A percentile compares a stretch with the other conserved stretches of the same genome.
Evolutionary conservation across 2,888 invertebrate species (phyloP).

Genomic region (Cheilosia pagana): DNA sequence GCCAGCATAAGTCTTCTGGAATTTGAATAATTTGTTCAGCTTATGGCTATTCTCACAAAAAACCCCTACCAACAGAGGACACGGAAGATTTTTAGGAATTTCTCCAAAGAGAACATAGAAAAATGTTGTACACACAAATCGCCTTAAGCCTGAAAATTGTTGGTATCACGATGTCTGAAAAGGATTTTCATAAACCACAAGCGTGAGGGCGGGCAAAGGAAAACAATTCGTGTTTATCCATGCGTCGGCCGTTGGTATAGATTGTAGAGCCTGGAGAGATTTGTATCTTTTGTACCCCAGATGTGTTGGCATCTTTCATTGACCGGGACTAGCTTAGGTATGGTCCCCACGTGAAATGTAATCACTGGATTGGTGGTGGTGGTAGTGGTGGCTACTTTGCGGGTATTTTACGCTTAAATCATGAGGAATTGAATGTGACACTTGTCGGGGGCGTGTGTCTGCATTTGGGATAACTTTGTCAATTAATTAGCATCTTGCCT

Average conservation of each 20-base stretch:
- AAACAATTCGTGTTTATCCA: not conserved
- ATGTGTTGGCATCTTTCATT: not conserved
- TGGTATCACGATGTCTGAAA: not conserved
- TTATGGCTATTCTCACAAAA: not conserved
- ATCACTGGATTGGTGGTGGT: no score
- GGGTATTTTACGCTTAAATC: not conserved
- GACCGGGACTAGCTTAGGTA: not conserved
- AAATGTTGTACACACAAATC: not conserved
- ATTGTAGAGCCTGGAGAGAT: not conserved
- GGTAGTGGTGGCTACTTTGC: no score
- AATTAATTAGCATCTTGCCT: not conserved
- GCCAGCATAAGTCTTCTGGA: not conserved
- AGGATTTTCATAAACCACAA: not conserved
- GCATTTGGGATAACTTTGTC: not conserved
- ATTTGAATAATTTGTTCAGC: conserved; percentile 1
- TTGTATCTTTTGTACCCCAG: not conserved
- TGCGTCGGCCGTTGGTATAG: not conserved
- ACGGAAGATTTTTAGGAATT: not conserved
- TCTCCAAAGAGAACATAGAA: not conserved
- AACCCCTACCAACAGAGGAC: not conserved
- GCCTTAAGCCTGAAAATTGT: not conserved
- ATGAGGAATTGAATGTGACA: not conserved
- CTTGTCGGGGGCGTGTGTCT: not conserved
- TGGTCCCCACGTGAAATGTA: not conserved
- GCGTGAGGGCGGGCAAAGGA: not conserved